Conservation (phyloP, 2,113 vertebrate genomes). For the Vulpes lagopus region DNA sequence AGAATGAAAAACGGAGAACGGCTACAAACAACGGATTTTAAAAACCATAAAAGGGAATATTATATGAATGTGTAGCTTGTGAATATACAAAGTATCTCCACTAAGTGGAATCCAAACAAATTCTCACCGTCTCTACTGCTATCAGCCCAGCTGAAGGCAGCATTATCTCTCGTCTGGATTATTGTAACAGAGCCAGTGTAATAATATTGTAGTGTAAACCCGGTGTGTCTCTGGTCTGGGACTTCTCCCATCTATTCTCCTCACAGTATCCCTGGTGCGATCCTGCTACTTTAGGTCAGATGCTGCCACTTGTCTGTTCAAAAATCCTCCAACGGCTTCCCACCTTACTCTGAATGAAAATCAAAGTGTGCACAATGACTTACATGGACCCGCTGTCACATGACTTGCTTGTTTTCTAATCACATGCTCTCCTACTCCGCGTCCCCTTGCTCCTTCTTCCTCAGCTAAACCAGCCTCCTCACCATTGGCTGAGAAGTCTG, state of each 20-base stretch:
- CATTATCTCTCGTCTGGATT: background rate
- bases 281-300: background rate
- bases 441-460: background rate
- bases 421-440: background rate
- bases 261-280: background rate
- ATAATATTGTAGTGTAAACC: background rate
- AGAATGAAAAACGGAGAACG: background rate
- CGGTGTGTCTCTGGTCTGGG: background rate
- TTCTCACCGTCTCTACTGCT: background rate
- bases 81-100: background rate
- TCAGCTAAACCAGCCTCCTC: background rate
- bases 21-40: background rate
- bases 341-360: background rate
- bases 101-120: background rate
- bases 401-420: no score
- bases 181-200: background rate
- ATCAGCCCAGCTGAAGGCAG: background rate
- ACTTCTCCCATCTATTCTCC: background rate
- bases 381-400: background rate
- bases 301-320: background rate
- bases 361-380: background rate
- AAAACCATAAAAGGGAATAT: background rate
- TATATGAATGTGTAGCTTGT: background rate
- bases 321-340: background rate
- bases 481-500: background rate